phyloP scores from a whole-genome alignment of 2,888 invertebrate species.

The Nephrocerus scutellatus region DNA sequence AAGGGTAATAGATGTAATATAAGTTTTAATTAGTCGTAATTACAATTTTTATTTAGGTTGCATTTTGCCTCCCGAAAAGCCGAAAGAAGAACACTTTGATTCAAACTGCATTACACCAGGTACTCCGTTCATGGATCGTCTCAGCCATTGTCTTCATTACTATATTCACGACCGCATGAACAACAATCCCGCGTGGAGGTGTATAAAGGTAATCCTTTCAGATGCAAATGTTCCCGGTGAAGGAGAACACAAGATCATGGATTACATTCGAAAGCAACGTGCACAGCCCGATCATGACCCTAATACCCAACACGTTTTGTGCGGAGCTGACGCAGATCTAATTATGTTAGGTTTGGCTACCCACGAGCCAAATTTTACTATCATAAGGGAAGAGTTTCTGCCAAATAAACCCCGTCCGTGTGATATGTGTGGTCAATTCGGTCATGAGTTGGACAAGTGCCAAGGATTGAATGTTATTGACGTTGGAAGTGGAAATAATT shows the following conservation, averaged over 20 bases:
- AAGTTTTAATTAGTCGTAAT: neutral
- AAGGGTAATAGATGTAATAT: slow-evolving; percentile 48
- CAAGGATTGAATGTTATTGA: slow-evolving; percentile 61
- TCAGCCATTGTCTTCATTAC: slow-evolving; percentile 68
- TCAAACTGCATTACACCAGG: slow-evolving; percentile 99
- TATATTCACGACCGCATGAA: slow-evolving; percentile 56
- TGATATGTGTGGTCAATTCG: slow-evolving; percentile 84
- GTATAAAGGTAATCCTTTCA: slow-evolving; percentile 91
- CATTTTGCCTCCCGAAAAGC: slow-evolving; percentile 76
- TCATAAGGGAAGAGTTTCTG: slow-evolving; percentile 96
- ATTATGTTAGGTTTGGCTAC: slow-evolving; percentile 98
- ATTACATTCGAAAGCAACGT: slow-evolving; percentile 92
- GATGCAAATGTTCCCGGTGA: slow-evolving; percentile 98
- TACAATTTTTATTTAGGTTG: slow-evolving; percentile 47
- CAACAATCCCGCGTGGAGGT: slow-evolving; percentile 90
- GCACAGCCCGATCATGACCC: slow-evolving; percentile 94
- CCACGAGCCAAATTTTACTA: slow-evolving; percentile 98
- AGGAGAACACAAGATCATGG: slow-evolving; percentile 99
- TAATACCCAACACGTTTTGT: slow-evolving; percentile 94
- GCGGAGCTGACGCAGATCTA: slow-evolving; percentile 97
- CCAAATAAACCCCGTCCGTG: slow-evolving; percentile 95
- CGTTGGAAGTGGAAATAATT: slow-evolving; percentile 45
- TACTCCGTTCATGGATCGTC: slow-evolving; percentile 93
- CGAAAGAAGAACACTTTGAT: slow-evolving; percentile 91
- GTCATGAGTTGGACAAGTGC: slow-evolving; percentile 94